A percentile compares a stretch with the other conserved stretches of the same genome.
These are phyloP conservation scores for Prolemur simus DNA, from an alignment of 2,113 vertebrate species.

Conservation along the genomic window DNA sequence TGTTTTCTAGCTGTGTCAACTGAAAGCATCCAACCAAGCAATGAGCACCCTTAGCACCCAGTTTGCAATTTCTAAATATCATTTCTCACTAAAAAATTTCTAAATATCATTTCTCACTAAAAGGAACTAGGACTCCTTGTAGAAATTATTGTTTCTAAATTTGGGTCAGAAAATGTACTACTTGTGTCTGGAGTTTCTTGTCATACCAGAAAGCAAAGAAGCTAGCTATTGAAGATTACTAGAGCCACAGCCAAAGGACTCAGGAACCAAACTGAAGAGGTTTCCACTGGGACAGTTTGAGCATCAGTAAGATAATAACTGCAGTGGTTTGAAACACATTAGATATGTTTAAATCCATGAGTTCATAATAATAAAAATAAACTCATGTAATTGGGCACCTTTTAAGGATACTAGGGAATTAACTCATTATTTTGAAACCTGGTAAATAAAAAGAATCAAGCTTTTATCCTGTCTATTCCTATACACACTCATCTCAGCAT, in stretches of 20 bases:
- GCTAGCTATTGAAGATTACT: not conserved
- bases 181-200: not conserved
- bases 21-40: not conserved
- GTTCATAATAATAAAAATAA: slow-evolving; percentile 20
- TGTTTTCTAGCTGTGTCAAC: not conserved
- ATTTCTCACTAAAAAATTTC: slow-evolving; percentile 37
- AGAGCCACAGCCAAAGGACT: not conserved
- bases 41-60: not conserved
- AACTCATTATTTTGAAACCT: slow-evolving; percentile 45
- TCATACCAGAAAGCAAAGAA: slow-evolving; percentile 21
- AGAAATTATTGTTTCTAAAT: not conserved
- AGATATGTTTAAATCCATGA: not conserved
- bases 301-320: not conserved
- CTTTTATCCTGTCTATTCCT: not conserved
- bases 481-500: not conserved
- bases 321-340: not conserved
- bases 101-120: slow-evolving; percentile 17
- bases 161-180: not conserved
- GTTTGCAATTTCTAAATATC: slow-evolving; percentile 16
- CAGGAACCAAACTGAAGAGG: not conserved
- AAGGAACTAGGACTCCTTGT: not conserved
- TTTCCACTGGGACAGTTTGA: not conserved
- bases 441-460: slow-evolving; percentile 9
- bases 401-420: slow-evolving; percentile 1
- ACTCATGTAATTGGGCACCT: not conserved